Evolutionary conservation across 2,113 vertebrate genomes (phyloP), one percentile per base, ranked within the genome.

Genomic region (Epinephelus lanceolatus): DNA sequence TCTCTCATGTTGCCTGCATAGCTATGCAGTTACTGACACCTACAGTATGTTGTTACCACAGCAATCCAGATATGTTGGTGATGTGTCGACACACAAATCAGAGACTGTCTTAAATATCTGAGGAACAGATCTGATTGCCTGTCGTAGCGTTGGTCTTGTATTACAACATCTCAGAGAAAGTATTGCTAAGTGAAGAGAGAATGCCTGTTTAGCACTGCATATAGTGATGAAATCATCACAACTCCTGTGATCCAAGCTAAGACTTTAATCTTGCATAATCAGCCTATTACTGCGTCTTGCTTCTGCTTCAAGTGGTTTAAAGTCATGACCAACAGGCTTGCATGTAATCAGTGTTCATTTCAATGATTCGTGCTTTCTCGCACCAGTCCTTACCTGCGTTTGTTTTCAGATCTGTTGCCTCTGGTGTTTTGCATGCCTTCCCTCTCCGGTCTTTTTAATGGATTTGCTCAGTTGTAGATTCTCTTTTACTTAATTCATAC

Each of bases 401-500:
- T 69, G 30, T 45, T 66, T 72, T 59, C 12, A 51, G 52, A 66
- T 30, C 42, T 66, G 40, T 23, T 61, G 69, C 69, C 52, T 80
- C 49, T 33, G 23, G 47, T 69, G 5, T 71, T 47, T 68, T 12
- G 47, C 15, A 11, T 45, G 30, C 40, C 45, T 27, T 23, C 13
- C 17, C 15, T 17, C 25, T 75, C 7, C 12, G 21, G 42, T 37
- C 67, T 66, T 47, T 80, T 52, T 51, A 53, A 63, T 37, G 63
- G 33, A 69, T 74, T 68, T 53, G 0, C 68, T 65, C 17, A 40
- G 66, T n/a, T 65, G 3, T 42, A 13, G 55, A 27, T 45, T 63
- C 17, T 59, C 12, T 60, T 62, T 56, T 72, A 62, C 56, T 37
- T 70, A 71, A 83, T 67, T 70, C 45, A 70, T 65, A n/a, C 68